Evolutionary conservation across 2,113 vertebrate species (phyloP).

Genomic region (Proterorhinus semilunaris): DNA sequence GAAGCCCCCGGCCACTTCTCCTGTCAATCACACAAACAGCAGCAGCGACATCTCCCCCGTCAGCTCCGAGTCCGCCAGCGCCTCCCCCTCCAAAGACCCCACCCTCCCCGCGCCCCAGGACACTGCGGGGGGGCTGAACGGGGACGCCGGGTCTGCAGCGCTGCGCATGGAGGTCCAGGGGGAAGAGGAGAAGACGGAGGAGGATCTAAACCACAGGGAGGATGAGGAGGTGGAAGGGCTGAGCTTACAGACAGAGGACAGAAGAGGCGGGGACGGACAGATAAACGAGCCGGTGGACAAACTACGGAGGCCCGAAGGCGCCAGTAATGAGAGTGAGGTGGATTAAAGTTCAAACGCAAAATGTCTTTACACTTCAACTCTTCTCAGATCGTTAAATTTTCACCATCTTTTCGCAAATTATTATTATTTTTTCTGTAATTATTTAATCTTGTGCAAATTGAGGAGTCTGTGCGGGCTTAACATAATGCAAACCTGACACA

Average conservation of each 20-base stretch:
- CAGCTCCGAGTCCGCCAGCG: conserved; percentile 86
- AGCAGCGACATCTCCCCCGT: conserved; percentile 98
- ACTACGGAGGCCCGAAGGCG: conserved; percentile 90
- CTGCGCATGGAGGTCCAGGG: conserved; percentile 95
- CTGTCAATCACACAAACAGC: conserved; percentile 87
- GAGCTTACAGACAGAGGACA: conserved; percentile 88
- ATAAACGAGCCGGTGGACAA: conserved; percentile 97
- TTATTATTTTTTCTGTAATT: conserved; percentile 12
- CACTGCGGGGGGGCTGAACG: conserved; percentile 63
- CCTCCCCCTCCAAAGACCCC: conserved; percentile 88
- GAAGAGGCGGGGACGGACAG: conserved; percentile 92
- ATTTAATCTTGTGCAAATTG: conserved; percentile 23
- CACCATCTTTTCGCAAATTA: conserved; percentile 8
- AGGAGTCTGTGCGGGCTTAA: background rate
- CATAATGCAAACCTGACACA: conserved; percentile 37
- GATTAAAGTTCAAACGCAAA: conserved; percentile 75
- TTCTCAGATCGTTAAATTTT: conserved; percentile 19
- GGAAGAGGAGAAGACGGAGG: conserved; percentile 86
- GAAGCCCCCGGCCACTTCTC: conserved; percentile 78
- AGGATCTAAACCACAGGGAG: conserved; percentile 79
- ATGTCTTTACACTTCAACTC: conserved; percentile 44
- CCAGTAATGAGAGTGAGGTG: conserved; percentile 91
- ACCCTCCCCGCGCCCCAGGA: conserved; percentile 84
- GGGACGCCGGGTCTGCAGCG: conserved; percentile 39
- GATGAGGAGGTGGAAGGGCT: conserved; percentile 83